phyloP scores from a whole-genome alignment of 2,113 vertebrate species.

The Pelmatolapia mariae region DNA sequence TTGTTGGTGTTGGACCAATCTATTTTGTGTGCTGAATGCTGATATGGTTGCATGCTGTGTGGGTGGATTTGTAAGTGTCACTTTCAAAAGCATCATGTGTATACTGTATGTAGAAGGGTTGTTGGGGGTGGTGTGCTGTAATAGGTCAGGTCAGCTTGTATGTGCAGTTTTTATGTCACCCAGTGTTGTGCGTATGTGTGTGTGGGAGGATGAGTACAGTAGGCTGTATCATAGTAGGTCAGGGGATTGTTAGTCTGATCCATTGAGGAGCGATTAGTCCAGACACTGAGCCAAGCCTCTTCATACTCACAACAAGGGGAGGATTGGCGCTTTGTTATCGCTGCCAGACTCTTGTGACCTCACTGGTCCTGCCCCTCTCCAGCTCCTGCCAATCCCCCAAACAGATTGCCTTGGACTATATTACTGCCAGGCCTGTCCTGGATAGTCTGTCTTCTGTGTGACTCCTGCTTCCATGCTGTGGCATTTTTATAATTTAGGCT shows the following conservation, averaged over 20 bases:
- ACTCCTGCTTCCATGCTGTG: background rate
- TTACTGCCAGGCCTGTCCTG: background rate
- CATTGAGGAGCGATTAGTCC: constrained; percentile 58
- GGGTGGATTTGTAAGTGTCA: background rate
- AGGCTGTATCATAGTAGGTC: constrained; percentile 54
- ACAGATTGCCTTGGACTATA: background rate
- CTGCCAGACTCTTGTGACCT: constrained; percentile 10
- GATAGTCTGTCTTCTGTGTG: background rate
- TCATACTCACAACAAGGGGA: constrained; percentile 22
- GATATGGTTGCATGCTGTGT: background rate
- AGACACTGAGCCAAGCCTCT: constrained; percentile 36
- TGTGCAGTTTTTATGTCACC: background rate
- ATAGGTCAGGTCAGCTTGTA: background rate
- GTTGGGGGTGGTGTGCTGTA: background rate
- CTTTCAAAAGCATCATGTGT: background rate
- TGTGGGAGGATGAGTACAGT: constrained; percentile 4
- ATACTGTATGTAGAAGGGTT: background rate
- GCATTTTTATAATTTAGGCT: background rate
- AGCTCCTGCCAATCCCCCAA: constrained; percentile 8
- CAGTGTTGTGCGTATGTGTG: background rate
- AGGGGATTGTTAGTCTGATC: constrained; percentile 65
- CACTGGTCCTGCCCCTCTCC: background rate
- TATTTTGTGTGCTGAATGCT: background rate
- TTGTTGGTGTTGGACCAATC: background rate
- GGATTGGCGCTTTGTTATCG: constrained; percentile 25